Conservation (phyloP, 2,888 invertebrate species). For the Spatulosminthurus flaviceps region DNA sequence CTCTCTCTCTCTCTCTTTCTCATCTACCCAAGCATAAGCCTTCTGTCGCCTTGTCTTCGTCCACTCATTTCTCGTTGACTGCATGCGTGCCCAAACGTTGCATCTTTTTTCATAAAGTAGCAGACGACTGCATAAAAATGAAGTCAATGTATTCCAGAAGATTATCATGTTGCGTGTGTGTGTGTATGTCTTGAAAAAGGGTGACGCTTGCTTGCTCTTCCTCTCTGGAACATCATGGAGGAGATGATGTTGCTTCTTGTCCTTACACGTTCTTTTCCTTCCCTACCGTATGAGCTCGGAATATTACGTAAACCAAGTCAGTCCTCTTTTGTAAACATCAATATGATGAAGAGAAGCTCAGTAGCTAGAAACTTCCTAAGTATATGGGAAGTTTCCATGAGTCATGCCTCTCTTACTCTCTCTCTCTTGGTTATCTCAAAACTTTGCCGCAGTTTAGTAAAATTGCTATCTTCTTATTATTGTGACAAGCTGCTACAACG, state of each 20-base stretch:
- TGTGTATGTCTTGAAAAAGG: neutral
- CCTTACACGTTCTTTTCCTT: neutral
- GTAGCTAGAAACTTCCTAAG: neutral
- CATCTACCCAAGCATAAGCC: neutral
- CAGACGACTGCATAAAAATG: conserved; percentile 1
- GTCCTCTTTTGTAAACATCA: neutral
- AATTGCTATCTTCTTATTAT: neutral
- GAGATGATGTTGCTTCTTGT: neutral
- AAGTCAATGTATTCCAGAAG: conserved; percentile 14
- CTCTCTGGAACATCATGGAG: neutral
- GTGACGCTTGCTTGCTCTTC: neutral
- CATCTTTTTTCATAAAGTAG: neutral
- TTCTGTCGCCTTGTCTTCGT: conserved; percentile 27
- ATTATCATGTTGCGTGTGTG: neutral
- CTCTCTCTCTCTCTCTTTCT: conserved; percentile 8
- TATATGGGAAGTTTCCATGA: neutral
- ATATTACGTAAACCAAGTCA: neutral
- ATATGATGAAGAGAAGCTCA: conserved; percentile 6
- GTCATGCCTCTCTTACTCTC: neutral
- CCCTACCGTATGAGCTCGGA: too few relatives aligned
- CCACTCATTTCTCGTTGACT: conserved; percentile 22
- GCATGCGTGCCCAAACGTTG: neutral
- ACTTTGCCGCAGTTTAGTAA: neutral
- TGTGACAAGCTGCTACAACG: too few relatives aligned
- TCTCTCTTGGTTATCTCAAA: neutral